phyloP scores from a whole-genome alignment of 2,113 vertebrate species.

The Lanius collurio region DNA sequence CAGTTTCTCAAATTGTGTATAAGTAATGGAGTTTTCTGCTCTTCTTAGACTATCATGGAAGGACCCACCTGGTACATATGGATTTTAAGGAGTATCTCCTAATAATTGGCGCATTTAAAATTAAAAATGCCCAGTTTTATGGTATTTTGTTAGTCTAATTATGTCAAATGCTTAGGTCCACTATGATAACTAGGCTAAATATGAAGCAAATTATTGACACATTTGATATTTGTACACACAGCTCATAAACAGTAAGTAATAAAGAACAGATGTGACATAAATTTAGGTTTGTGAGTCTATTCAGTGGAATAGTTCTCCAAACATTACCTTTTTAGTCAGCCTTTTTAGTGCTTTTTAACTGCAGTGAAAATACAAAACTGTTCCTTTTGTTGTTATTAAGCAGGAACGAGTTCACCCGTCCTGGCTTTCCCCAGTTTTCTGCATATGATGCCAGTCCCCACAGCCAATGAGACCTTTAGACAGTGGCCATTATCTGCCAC shows the following conservation, averaged over 20 bases:
- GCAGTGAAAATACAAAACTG: slow-evolving; percentile 33
- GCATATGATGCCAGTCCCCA: slow-evolving; percentile 39
- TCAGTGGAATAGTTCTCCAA: slow-evolving; percentile 20
- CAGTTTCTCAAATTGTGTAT: neutral
- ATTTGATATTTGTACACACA: slow-evolving; percentile 11
- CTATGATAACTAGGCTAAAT: slow-evolving; percentile 1
- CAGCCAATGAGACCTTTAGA: slow-evolving; percentile 54
- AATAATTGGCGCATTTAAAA: slow-evolving; percentile 28
- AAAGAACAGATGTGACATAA: slow-evolving; percentile 38
- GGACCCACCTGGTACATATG: neutral
- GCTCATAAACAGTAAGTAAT: slow-evolving; percentile 38
- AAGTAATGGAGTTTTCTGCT: neutral
- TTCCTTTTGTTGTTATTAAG: neutral
- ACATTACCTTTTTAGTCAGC: neutral
- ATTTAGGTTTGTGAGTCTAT: slow-evolving; percentile 18
- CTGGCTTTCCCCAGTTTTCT: slow-evolving; percentile 31
- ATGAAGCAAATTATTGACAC: slow-evolving; percentile 14
- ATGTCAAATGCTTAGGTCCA: neutral
- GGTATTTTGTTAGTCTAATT: neutral
- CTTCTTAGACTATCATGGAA: neutral
- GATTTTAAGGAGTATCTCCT: slow-evolving; percentile 20
- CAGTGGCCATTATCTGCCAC: slow-evolving; percentile 71
- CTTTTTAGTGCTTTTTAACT: slow-evolving; percentile 15
- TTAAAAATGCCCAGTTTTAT: neutral
- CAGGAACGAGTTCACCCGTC: neutral